Percentiles rank a stretch among this genome's conserved stretches.
These are phyloP conservation scores for Microtus oregoni DNA, from an alignment of 2,113 vertebrate genomes.

Conservation along the genomic window DNA sequence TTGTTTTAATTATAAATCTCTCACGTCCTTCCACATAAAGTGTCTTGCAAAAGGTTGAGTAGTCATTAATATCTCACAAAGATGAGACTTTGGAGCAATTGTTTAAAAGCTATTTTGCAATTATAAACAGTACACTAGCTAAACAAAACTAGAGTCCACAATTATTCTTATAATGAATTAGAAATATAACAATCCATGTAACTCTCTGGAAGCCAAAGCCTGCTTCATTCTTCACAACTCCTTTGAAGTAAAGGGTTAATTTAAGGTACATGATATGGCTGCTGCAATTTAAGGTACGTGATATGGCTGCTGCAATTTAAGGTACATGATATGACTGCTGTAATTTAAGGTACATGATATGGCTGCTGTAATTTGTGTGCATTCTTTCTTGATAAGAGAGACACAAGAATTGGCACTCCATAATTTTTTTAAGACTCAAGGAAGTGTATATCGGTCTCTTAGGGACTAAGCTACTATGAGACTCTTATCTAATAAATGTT, in stretches of 20 bases:
- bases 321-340: conserved; percentile 77
- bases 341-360: conserved; percentile 84
- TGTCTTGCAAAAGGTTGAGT: conserved; percentile 86
- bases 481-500: conserved; percentile 65
- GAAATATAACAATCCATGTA: conserved; percentile 88
- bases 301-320: conserved; percentile 68
- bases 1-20: conserved; percentile 87
- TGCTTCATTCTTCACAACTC: conserved; percentile 85
- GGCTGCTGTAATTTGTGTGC: conserved; percentile 84
- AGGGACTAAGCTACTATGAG: conserved; percentile 72
- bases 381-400: conserved; percentile 78
- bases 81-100: conserved; percentile 82
- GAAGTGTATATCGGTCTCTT: conserved; percentile 67
- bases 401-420: conserved; percentile 72
- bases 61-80: conserved; percentile 85
- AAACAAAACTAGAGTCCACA: conserved; percentile 88
- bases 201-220: conserved; percentile 80
- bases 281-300: conserved; percentile 76
- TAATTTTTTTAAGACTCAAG: conserved; percentile 79
- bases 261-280: conserved; percentile 82
- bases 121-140: conserved; percentile 86
- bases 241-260: conserved; percentile 87
- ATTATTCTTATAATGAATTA: conserved; percentile 89
- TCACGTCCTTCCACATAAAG: conserved; percentile 84
- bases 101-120: conserved; percentile 87